Evolutionary conservation across 92 coral and sea anemone species (phyloP).

Genomic region (Porites rus): DNA sequence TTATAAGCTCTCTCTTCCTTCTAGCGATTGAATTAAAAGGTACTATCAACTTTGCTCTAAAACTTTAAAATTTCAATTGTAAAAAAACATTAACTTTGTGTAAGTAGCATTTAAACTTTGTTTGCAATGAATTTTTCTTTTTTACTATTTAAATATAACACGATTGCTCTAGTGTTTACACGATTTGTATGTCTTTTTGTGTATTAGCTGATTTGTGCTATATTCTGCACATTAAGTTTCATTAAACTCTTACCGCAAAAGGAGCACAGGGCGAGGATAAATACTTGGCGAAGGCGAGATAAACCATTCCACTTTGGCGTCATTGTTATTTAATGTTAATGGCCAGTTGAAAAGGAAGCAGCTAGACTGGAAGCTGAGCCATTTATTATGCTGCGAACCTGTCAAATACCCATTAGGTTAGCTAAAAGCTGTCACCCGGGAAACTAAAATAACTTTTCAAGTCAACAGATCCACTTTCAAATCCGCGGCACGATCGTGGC

Average conservation of each 20-base stretch:
- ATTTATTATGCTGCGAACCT: constrained; percentile 2
- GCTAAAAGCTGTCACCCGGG: too few species aligned
- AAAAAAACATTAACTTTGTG: not conserved
- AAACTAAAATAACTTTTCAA: not conserved
- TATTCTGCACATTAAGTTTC: not conserved
- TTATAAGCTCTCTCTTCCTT: not conserved
- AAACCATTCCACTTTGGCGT: not conserved
- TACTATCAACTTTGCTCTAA: not conserved
- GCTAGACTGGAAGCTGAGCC: not conserved
- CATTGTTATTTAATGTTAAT: not conserved
- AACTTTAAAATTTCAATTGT: not conserved
- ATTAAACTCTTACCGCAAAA: constrained; percentile 16
- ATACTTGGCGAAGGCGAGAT: not conserved
- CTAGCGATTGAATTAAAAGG: not conserved
- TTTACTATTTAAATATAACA: not conserved
- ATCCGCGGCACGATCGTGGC: not conserved
- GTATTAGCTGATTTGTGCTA: not conserved
- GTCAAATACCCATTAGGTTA: constrained; percentile 28
- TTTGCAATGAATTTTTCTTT: not conserved
- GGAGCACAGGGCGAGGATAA: not conserved
- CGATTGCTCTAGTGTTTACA: not conserved
- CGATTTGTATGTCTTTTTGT: not conserved
- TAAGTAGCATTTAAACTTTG: too few species aligned
- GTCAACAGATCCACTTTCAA: constrained; percentile 17
- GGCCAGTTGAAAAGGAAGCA: not conserved